Percentiles rank a stretch among this genome's conserved stretches.
phyloP scores from a whole-genome alignment of 2,888 invertebrate genomes.

The Lithosia quadra region DNA sequence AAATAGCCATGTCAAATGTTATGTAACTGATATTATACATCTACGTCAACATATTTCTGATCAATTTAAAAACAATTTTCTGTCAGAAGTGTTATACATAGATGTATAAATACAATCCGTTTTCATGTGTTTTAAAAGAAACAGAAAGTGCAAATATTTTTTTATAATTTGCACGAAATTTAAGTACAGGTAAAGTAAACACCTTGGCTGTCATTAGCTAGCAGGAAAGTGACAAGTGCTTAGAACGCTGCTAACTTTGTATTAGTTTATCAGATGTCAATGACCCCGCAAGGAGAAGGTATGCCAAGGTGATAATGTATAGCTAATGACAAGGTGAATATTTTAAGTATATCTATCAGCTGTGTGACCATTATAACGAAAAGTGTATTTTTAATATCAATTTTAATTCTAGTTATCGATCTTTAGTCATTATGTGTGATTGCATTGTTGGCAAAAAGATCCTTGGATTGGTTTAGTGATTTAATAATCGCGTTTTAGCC shows the following conservation, averaged over 20 bases:
- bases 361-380: constrained; percentile 17
- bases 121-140: no score
- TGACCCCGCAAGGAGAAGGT: constrained; percentile 75
- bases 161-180: neutral
- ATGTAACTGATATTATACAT: constrained; percentile 61
- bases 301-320: constrained; percentile 75
- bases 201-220: neutral
- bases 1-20: constrained; percentile 82
- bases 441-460: constrained; percentile 24
- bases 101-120: constrained; percentile 17
- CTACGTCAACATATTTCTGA: constrained; percentile 57
- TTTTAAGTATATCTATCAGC: constrained; percentile 27
- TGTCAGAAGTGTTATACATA: constrained; percentile 24
- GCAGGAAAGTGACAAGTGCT: constrained; percentile 20
- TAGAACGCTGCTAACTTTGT: constrained; percentile 16
- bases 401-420: constrained; percentile 3
- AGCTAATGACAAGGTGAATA: constrained; percentile 61
- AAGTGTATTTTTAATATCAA: constrained; percentile 12
- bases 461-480: constrained; percentile 8
- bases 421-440: constrained; percentile 20
- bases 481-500: neutral
- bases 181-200: neutral
- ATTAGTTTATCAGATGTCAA: constrained; percentile 71
- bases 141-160: neutral
- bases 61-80: constrained; percentile 33